These are phyloP conservation scores for Forpus xanthops DNA, from an alignment of 2,797 vertebrate genomes.

Conservation along the genomic window DNA sequence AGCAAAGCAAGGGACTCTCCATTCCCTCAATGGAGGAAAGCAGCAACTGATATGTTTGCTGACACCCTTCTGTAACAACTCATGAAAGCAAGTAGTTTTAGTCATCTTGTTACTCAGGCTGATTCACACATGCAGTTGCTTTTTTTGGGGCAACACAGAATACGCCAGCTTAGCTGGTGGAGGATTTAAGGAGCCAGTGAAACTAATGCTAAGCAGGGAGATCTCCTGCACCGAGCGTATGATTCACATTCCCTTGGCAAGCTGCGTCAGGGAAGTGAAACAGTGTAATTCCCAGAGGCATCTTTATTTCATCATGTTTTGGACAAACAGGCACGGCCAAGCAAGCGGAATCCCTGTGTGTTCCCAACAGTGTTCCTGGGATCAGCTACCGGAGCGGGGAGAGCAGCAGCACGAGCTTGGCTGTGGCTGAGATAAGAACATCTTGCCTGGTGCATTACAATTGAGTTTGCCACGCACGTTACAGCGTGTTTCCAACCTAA, in stretches of 20 bases:
- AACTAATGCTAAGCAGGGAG: not conserved
- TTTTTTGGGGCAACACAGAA: slow-evolving; percentile 19
- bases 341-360: not conserved
- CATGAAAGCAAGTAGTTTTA: slow-evolving; percentile 47
- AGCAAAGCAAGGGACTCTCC: not conserved
- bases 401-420: not conserved
- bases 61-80: slow-evolving; percentile 46
- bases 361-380: not conserved
- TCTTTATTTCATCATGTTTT: not conserved
- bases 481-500: not conserved
- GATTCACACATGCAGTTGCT: slow-evolving; percentile 55
- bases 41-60: slow-evolving; percentile 54
- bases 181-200: not conserved
- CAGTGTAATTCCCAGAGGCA: not conserved
- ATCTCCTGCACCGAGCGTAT: not conserved
- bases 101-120: slow-evolving; percentile 63
- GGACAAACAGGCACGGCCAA: not conserved
- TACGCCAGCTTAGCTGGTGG: not conserved
- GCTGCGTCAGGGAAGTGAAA: not conserved
- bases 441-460: not conserved
- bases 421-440: not conserved
- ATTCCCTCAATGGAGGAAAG: not conserved
- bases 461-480: not conserved
- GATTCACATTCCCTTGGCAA: slow-evolving; percentile 56
- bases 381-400: not conserved